These are phyloP conservation scores for Dromas ardeola DNA, from an alignment of 2,113 vertebrate species.

Conservation along the genomic window DNA sequence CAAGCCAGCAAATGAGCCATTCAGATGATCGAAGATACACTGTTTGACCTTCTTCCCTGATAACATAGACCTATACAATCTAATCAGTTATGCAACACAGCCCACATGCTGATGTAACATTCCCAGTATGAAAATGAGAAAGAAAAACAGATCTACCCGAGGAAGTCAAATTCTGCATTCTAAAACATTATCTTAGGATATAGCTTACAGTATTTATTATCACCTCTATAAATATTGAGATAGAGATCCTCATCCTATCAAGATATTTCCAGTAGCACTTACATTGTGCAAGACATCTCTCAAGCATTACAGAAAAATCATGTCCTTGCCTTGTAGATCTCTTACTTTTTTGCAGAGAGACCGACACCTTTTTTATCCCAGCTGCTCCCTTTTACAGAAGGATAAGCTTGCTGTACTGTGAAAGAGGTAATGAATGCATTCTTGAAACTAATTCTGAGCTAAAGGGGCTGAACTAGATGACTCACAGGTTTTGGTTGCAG, in stretches of 20 bases:
- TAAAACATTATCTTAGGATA: not conserved
- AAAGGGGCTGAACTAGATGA: not conserved
- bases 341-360: not conserved
- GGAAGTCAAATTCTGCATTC: not conserved
- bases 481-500: not conserved
- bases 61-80: not conserved
- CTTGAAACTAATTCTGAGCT: not conserved
- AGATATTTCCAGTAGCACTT: not conserved
- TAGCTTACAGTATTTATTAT: not conserved
- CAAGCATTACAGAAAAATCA: not conserved
- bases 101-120: not conserved
- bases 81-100: not conserved
- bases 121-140: not conserved
- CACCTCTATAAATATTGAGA: not conserved
- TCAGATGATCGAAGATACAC: not conserved
- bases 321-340: not conserved
- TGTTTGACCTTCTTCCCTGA: not conserved
- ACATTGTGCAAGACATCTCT: not conserved
- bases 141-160: not conserved
- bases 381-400: not conserved
- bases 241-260: not conserved
- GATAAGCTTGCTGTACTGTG: not conserved
- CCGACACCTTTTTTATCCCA: not conserved
- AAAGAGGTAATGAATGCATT: not conserved
- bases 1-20: not conserved